These are phyloP conservation scores for Poecilobothrus nobilitatus DNA, from an alignment of 2,888 invertebrate genomes.

Conservation along the genomic window DNA sequence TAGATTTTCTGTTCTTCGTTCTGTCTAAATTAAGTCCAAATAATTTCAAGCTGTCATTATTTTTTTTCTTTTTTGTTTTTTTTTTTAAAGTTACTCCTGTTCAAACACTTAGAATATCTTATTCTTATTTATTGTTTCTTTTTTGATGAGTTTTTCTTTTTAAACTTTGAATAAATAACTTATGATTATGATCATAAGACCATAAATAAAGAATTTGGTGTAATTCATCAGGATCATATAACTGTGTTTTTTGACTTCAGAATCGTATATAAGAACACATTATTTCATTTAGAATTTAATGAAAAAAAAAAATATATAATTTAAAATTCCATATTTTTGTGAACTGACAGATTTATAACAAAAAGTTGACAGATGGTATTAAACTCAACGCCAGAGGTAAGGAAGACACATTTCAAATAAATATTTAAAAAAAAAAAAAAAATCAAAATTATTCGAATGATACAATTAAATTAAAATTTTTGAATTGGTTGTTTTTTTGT, in stretches of 20 bases:
- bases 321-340: neutral
- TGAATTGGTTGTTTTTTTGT: too few relatives aligned
- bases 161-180: too few relatives aligned
- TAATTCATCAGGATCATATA: neutral
- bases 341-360: neutral
- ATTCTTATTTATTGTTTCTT: neutral
- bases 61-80: neutral
- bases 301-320: too few relatives aligned
- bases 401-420: too few relatives aligned
- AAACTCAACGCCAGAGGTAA: too few relatives aligned
- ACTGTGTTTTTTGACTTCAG: neutral
- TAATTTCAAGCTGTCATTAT: neutral
- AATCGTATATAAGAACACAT: neutral
- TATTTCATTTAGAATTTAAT: neutral
- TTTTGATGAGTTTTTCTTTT: too few relatives aligned
- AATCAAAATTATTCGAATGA: too few relatives aligned
- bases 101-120: neutral
- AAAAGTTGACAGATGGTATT: neutral
- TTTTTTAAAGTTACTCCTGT: neutral
- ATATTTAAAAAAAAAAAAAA: too few relatives aligned
- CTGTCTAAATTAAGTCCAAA: constrained; percentile 1
- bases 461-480: too few relatives aligned
- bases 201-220: neutral
- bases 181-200: too few relatives aligned
- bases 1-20: neutral